Percentiles rank a stretch among this genome's conserved stretches.
Evolutionary conservation across 2,797 vertebrate genomes (phyloP).

Genomic region (Gephyroberyx darwinii): DNA sequence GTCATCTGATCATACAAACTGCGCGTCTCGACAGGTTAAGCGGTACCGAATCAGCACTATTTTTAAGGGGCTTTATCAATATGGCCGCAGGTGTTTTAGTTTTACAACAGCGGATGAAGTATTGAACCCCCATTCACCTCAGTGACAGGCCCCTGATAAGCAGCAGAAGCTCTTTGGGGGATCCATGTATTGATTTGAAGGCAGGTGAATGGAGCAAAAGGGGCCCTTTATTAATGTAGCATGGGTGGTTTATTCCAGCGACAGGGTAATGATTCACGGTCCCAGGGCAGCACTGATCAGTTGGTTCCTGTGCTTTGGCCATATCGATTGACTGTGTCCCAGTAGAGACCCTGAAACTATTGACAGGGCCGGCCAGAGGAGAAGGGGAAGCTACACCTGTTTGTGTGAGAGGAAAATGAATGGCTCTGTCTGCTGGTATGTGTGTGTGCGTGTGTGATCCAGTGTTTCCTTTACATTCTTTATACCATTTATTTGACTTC

Average conservation of each 20-base stretch:
- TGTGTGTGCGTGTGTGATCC: neutral
- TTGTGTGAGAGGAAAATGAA: constrained; percentile 29
- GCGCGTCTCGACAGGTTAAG: constrained; percentile 38
- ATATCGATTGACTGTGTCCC: constrained; percentile 54
- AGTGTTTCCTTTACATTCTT: neutral
- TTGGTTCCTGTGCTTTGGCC: constrained; percentile 48
- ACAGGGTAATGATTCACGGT: constrained; percentile 60
- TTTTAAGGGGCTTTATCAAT: constrained; percentile 50
- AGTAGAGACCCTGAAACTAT: constrained; percentile 48
- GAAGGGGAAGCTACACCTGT: constrained; percentile 19
- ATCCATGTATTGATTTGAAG: constrained; percentile 67
- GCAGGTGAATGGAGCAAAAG: constrained; percentile 53
- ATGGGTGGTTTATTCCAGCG: constrained; percentile 55
- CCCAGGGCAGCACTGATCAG: constrained; percentile 55
- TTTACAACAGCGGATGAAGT: constrained; percentile 54
- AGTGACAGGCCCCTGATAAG: constrained; percentile 54
- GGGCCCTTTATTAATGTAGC: constrained; percentile 63
- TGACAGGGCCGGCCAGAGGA: constrained; percentile 11
- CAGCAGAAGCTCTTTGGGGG: constrained; percentile 39
- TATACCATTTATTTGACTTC: too few relatives aligned
- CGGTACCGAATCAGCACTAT: constrained; percentile 55
- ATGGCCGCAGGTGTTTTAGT: constrained; percentile 53
- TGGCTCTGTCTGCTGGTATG: neutral
- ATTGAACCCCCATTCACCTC: constrained; percentile 51
- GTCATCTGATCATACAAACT: constrained; percentile 26